Conservation (phyloP, 2,797 vertebrate genomes). For the Gallinago solitaria region DNA sequence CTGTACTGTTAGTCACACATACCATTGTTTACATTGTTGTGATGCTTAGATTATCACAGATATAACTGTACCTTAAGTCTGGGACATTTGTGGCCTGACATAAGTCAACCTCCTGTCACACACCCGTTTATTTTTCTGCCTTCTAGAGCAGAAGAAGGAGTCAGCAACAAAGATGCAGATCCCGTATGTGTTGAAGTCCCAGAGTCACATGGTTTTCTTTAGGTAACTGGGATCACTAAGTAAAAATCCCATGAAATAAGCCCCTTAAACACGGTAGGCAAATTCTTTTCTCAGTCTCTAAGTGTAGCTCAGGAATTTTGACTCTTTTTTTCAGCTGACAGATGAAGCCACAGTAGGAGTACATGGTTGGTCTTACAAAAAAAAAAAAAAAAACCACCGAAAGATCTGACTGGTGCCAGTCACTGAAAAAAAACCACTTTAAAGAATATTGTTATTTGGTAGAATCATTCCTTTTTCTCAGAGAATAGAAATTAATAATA, state of each 20-base stretch:
- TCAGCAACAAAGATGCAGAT: neutral
- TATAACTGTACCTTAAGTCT: neutral
- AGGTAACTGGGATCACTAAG: neutral
- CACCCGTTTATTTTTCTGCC: neutral
- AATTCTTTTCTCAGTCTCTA: slow-evolving; percentile 3
- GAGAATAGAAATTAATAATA: neutral
- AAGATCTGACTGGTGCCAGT: neutral
- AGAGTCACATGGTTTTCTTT: neutral
- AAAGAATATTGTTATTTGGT: neutral
- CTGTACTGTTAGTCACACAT: neutral
- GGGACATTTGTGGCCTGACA: neutral
- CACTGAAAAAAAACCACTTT: neutral
- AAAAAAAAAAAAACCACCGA: neutral
- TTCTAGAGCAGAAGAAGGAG: neutral
- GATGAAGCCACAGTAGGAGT: neutral
- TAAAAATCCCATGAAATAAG: slow-evolving; percentile 12
- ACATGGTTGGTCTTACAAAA: neutral
- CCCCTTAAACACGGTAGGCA: neutral
- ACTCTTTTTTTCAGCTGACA: neutral
- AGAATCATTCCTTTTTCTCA: neutral
- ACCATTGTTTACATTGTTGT: slow-evolving; percentile 7
- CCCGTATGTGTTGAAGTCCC: neutral
- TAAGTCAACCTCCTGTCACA: neutral
- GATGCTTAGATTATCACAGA: slow-evolving; percentile 9
- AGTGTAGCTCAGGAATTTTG: neutral